Conservation (phyloP, 2,888 invertebrate species). For the Dryocosmus kuriphilus region DNA sequence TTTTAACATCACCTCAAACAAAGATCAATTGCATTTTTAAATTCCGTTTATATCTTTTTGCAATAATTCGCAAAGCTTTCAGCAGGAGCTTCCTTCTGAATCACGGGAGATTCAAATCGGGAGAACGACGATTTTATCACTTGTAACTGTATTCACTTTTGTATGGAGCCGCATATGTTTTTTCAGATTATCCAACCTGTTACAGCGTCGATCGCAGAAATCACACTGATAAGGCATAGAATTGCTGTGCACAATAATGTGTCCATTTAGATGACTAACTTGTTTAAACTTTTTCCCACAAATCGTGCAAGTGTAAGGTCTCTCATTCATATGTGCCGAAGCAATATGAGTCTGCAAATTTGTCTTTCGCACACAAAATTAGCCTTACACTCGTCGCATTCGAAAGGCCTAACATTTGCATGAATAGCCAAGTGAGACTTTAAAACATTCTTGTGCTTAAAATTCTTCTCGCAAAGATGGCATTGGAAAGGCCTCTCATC, state of each 20-base stretch:
- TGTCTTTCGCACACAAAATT: slow-evolving; percentile 71
- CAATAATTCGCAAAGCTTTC: not conserved
- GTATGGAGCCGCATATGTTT: slow-evolving; percentile 71
- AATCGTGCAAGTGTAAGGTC: slow-evolving; percentile 68
- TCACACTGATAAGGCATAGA: slow-evolving; percentile 72
- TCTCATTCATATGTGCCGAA: slow-evolving; percentile 71
- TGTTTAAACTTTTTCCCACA: slow-evolving; percentile 70
- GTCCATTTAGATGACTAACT: slow-evolving; percentile 70
- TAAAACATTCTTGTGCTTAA: slow-evolving; percentile 79
- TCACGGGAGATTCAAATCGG: too few species aligned
- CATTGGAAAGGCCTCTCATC: slow-evolving; percentile 79
- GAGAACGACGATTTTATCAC: not conserved
- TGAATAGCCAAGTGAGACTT: slow-evolving; percentile 78
- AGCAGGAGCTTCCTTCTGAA: not conserved
- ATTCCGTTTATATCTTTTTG: not conserved
- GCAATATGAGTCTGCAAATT: slow-evolving; percentile 71
- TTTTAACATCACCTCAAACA: not conserved
- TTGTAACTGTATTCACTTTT: slow-evolving; percentile 56
- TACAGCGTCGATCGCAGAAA: slow-evolving; percentile 70
- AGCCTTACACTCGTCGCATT: slow-evolving; percentile 79
- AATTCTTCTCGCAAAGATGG: slow-evolving; percentile 79
- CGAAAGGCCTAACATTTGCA: slow-evolving; percentile 76
- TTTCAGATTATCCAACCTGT: slow-evolving; percentile 70
- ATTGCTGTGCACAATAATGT: slow-evolving; percentile 70
- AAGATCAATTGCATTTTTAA: not conserved